Evolutionary conservation across 2,888 invertebrate genomes (phyloP), one percentile per base, ranked within the genome.

Genomic region (Dyspetes luteomarginatus): DNA sequence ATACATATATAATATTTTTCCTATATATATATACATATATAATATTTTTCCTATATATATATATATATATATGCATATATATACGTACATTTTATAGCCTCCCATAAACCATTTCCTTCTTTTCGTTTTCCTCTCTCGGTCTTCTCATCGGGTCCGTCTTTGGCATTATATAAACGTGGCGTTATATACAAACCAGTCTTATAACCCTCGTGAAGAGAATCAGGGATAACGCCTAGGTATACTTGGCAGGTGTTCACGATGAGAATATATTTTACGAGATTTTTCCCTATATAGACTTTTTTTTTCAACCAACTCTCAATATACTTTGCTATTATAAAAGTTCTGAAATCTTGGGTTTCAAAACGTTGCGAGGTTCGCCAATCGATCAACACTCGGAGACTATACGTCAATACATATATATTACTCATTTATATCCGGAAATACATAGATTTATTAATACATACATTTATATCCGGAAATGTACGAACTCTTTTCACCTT

Each of bases 71-170:
- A 62, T 41, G 55, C 60, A 76, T 41, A 73, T 50, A 41, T 65
- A 65, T 75, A 75, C 36, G 60, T 74, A 62, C 65, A 60, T 84
- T 83, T 83, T 82, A 84, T 81, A 82, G 65, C 73, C 73, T 0
- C 30, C 73, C 82, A 84, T 84, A 83, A 83, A 84, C 81, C 76
- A 84, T 83, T 81, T 83, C 80, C 80, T 83, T 52, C 69, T 81
- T 78, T 79, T 82, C 71, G 69, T 75, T 81, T 64, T 68, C 58
- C 55, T 41, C 4, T 17, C 17, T 36, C 36, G 26, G 15, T 60
- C 41, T 36, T 22, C 19, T 41, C 41, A 9, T 43, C 17, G 41
- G 30, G 68, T 81, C 72, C 73, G 77, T 68, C 64, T 77, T 77
- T 64, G 65, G 72, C 30, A 55, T 77, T 81, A 81, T 76, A 76